Conservation (phyloP, 2,797 vertebrate genomes). For the Megalops cyprinoides region DNA sequence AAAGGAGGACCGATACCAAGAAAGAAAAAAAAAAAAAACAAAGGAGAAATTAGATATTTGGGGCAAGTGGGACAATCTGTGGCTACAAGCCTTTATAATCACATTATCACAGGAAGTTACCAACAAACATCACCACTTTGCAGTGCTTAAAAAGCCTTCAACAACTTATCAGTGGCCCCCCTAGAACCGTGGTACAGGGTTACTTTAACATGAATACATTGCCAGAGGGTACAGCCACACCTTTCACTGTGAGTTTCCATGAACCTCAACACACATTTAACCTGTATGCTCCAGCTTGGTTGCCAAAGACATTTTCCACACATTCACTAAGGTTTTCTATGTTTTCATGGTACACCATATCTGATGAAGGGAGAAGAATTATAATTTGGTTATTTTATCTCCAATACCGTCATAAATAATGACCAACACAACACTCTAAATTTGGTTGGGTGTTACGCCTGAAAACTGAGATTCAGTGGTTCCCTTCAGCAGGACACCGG, state of each 20-base stretch:
- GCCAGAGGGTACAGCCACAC: constrained; percentile 79
- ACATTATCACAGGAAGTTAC: constrained; percentile 81
- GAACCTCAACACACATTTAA: constrained; percentile 32
- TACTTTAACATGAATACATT: constrained; percentile 79
- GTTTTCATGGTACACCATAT: constrained; percentile 74
- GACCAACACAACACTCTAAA: not conserved
- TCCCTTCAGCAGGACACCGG: not conserved
- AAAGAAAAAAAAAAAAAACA: constrained; percentile 49
- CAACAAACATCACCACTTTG: constrained; percentile 81
- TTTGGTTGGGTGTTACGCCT: not conserved
- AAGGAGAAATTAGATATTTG: constrained; percentile 70
- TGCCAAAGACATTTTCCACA: constrained; percentile 25
- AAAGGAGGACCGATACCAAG: constrained; percentile 50
- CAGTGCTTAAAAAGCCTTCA: constrained; percentile 72
- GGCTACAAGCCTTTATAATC: constrained; percentile 80
- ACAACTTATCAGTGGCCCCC: constrained; percentile 76
- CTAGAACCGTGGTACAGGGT: constrained; percentile 77
- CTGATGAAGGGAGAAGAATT: constrained; percentile 70
- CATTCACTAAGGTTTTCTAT: constrained; percentile 68
- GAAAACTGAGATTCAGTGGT: not conserved
- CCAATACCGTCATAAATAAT: constrained; percentile 1
- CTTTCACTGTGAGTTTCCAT: constrained; percentile 70
- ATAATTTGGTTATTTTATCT: not conserved
- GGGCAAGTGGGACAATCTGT: constrained; percentile 69
- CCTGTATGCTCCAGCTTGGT: constrained; percentile 53